Evolutionary conservation across 2,113 vertebrate genomes (phyloP), one percentile per base, ranked within the genome.

Genomic region (Talpa occidentalis): DNA sequence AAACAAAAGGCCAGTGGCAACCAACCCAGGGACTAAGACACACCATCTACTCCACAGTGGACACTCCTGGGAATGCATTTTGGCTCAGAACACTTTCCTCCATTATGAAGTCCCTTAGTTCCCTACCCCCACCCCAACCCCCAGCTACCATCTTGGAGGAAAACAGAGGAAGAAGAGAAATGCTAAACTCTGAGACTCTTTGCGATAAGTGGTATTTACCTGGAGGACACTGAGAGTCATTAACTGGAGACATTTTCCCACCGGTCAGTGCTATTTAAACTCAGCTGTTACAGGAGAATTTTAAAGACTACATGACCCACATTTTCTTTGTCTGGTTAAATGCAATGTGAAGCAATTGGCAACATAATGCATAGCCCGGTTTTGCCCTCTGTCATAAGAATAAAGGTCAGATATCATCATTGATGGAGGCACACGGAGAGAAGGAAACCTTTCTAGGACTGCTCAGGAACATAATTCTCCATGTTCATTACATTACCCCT

Each of bases 301-400:
- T 70, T 30, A 28, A 87, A 89, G 62, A 16, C 35, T 62, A 77
- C 9, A 37, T 3, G 10, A 84, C 17, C 17, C 62, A 56, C n/a
- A 64, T 44, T 85, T 81, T 74, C n/a, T 77, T 85, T 54, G n/a
- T 62, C 42, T 42, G 35, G 88, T 73, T 88, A 24, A 94, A 67
- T 28, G 24, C 5, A 86, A 9, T 37, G 32, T 44, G n/a, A 84
- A 37, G 72, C 77, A 26, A 24, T 28, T 21, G 7, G 37, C 35
- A 42, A 85, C 8, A 21, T 19, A 42, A 59, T 9, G 35, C 35
- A 44, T 24, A 7, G 24, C 22, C 92, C 26, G 5, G 4, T 86
- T 92, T 77, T 49, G 30, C 77, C 54, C 28, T 76, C 24, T 40
- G 30, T 74, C 42, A 32, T 80, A 35, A 70, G 69, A 64, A 64